Base-by-base conservation (phyloP, 2,888 invertebrate genomes). In the Melipona beecheii region DNA sequence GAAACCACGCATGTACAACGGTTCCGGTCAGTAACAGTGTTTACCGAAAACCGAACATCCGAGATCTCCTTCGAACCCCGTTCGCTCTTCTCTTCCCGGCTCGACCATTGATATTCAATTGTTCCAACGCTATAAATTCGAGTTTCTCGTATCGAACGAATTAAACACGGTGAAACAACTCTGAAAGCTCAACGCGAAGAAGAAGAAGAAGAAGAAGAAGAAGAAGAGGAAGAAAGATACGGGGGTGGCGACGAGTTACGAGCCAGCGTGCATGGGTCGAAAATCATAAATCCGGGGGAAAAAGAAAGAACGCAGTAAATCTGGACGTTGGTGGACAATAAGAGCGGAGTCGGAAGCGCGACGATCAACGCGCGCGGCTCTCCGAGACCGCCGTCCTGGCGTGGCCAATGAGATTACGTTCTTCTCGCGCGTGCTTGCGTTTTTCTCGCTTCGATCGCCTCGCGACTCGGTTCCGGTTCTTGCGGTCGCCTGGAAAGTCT, bases 381-480 rank as follows among this genome's bases (percentile, higher is more conserved):
- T 87, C 85, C 86, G 75, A 78, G 89, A 89, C 90, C 90, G 91
- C 89, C 89, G 81, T 87, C 86, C 76, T 76, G 72, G 88, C 92
- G 93, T 92, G 88, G 87, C 93, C 91, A 92, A 93, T 90, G 91
- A 89, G 93, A 93, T 93, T 93, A 92, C 82, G 83, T 83, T 85
- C 87, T 75, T 87, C 86, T 84, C 81, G 83, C 75, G 27, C 24
- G 81, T 69, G 83, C 86, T 78, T 77, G 83, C 52, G 76, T 87
- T 87, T 84, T 78, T 80, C 78, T 43, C 85, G 83, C 84, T 82
- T 79, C 82, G 82, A 87, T 85, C 83, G 81, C 83, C 81, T 81
- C 81, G 56, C 52, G 49, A 21, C 77, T 31, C 60, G 81, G 88
- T 81, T 86, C 85, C 85, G 81, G 85, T 84, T 84, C 81, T 85